phyloP scores from a whole-genome alignment of 2,113 vertebrate genomes.

The Tamias sibiricus region DNA sequence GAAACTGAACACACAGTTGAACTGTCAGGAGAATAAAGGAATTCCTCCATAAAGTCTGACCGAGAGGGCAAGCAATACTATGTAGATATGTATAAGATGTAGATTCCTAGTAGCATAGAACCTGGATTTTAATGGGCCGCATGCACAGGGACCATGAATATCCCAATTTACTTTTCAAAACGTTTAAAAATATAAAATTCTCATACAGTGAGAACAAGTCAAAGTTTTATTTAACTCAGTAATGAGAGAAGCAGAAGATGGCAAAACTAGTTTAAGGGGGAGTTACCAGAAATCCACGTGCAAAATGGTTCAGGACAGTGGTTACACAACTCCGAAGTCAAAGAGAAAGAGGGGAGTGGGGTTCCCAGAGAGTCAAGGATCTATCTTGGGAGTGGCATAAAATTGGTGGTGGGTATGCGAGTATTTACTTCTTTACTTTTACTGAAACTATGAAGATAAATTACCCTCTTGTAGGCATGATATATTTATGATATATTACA shows the following conservation, averaged over 20 bases:
- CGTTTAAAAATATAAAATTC: background rate
- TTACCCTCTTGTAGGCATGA: background rate
- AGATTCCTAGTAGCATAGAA: background rate
- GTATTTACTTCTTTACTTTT: background rate
- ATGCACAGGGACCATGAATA: background rate
- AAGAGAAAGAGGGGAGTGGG: background rate
- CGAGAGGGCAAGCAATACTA: background rate
- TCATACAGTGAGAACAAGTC: background rate
- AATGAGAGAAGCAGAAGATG: background rate
- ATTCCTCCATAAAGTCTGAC: background rate
- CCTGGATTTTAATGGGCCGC: background rate
- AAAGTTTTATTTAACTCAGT: background rate
- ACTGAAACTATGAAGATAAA: background rate
- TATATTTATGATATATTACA: background rate
- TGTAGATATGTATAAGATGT: background rate
- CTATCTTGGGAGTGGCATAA: background rate
- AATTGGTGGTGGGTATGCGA: background rate
- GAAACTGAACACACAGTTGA: background rate
- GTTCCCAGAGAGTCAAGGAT: background rate
- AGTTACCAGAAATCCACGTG: background rate
- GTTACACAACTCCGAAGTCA: background rate
- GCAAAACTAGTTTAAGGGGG: background rate
- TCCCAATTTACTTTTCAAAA: background rate
- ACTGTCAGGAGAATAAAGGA: background rate
- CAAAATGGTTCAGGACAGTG: too few relatives aligned